Evolutionary conservation across 30 jellyfish, hydroid and myxozoan genomes (phyloP).

Genomic region (Mastigias papua): DNA sequence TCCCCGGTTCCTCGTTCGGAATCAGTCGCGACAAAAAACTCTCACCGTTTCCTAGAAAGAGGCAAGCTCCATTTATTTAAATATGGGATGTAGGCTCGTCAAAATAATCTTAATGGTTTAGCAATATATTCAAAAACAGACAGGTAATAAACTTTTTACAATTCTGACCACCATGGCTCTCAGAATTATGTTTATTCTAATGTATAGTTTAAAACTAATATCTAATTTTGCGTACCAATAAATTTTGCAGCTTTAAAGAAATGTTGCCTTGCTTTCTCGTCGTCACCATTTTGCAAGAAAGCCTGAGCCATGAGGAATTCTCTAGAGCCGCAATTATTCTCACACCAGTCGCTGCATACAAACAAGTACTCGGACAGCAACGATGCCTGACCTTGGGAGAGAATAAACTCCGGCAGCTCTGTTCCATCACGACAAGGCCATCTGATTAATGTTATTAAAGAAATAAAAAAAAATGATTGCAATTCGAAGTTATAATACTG

Average conservation of each 20-base stretch:
- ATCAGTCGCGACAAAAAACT: slow-evolving; percentile 10
- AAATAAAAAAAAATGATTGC: neutral
- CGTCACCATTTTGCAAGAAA: slow-evolving; percentile 80
- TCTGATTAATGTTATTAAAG: slow-evolving; percentile 25
- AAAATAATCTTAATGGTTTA: no score
- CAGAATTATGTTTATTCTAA: no score
- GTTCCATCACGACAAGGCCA: slow-evolving; percentile 71
- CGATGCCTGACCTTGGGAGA: slow-evolving; percentile 84
- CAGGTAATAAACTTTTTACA: neutral
- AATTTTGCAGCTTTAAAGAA: slow-evolving; percentile 77
- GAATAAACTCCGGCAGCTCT: slow-evolving; percentile 83
- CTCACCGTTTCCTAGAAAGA: slow-evolving; percentile 37
- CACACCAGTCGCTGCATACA: slow-evolving; percentile 80
- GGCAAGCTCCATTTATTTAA: neutral
- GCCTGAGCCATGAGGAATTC: slow-evolving; percentile 85
- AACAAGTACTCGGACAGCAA: slow-evolving; percentile 70
- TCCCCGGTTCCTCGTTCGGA: slow-evolving; percentile 28
- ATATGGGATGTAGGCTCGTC: no score
- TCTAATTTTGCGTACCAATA: slow-evolving; percentile 75
- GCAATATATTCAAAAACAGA: neutral
- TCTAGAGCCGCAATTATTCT: slow-evolving; percentile 71
- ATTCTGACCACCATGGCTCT: neutral
- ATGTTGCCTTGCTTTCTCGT: slow-evolving; percentile 78
- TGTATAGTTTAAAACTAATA: neutral
- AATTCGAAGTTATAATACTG: no score